A percentile compares a stretch with the other conserved stretches of the same genome.
Evolutionary conservation across 2,113 vertebrate genomes (phyloP).

Genomic region (Paradisaea rubra): DNA sequence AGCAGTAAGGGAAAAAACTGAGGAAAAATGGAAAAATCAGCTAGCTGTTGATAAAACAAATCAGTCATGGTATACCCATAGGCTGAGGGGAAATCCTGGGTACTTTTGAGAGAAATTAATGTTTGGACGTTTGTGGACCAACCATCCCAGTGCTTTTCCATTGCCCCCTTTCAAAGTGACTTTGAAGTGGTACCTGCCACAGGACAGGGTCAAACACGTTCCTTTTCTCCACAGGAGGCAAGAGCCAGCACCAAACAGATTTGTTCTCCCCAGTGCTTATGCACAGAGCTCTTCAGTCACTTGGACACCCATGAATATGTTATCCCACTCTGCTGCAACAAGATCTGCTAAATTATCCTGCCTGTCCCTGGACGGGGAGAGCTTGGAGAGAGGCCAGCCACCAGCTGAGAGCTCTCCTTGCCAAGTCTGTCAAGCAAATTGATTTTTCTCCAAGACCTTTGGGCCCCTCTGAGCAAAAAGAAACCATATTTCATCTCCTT

Average conservation of each 20-base stretch:
- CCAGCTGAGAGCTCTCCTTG: constrained; percentile 32
- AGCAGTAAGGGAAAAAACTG: not conserved
- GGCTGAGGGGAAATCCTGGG: not conserved
- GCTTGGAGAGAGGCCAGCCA: constrained; percentile 21
- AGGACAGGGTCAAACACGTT: not conserved
- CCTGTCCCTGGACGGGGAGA: not conserved
- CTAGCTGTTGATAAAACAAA: not conserved
- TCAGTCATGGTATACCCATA: not conserved
- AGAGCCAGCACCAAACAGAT: not conserved
- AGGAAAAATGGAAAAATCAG: not conserved
- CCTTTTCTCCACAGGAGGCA: not conserved
- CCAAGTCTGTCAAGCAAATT: constrained; percentile 42
- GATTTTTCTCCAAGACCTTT: constrained; percentile 36
- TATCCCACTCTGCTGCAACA: not conserved
- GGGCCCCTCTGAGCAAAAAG: not conserved
- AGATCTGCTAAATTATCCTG: constrained; percentile 12
- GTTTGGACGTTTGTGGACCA: not conserved
- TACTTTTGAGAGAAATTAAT: not conserved
- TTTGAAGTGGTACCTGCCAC: not conserved
- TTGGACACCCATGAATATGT: not conserved
- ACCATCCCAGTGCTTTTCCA: not conserved
- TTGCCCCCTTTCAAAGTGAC: not conserved
- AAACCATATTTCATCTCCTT: not conserved
- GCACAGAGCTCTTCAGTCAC: not conserved
- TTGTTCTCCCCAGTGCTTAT: not conserved